Evolutionary conservation across 92 coral and sea anemone species (phyloP).

Genomic region (Siderastrea siderea): DNA sequence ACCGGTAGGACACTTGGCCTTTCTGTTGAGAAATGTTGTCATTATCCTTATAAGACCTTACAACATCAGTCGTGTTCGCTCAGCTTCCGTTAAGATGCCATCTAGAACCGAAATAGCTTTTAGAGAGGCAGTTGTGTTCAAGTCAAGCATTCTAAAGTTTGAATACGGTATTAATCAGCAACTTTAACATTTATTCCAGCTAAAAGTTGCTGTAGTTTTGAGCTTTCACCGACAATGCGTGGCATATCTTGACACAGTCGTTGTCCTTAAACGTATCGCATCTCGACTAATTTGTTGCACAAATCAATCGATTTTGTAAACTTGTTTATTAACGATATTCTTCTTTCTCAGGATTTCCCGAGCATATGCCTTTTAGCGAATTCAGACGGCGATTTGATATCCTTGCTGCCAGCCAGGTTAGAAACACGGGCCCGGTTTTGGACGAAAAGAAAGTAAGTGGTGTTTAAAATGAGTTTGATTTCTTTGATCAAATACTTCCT

Average conservation of each 20-base stretch:
- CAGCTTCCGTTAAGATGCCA: background rate
- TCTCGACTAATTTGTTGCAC: background rate
- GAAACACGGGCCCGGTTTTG: slow-evolving; percentile 89
- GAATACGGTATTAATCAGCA: slow-evolving; percentile 26
- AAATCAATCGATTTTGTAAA: background rate
- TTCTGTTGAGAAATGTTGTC: background rate
- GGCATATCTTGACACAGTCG: background rate
- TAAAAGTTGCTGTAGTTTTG: background rate
- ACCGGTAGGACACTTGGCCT: slow-evolving; percentile 6
- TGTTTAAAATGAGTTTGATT: background rate
- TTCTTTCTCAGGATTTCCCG: slow-evolving; percentile 86
- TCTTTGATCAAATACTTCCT: background rate
- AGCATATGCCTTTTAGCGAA: slow-evolving; percentile 99
- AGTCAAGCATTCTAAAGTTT: slow-evolving; percentile 42
- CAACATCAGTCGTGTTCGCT: no score
- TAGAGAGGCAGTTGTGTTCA: slow-evolving; percentile 19
- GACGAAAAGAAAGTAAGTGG: slow-evolving; percentile 94
- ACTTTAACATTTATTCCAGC: slow-evolving; percentile 5
- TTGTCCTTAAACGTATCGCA: background rate
- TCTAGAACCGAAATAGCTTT: slow-evolving; percentile 11
- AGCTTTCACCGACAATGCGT: background rate
- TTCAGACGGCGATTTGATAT: slow-evolving; percentile 95
- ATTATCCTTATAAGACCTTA: background rate
- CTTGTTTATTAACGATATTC: background rate
- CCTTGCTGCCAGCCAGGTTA: slow-evolving; percentile 84